Evolutionary conservation across 1,140 invertebrate species (phyloP).

Genomic region (Euschistus heros): DNA sequence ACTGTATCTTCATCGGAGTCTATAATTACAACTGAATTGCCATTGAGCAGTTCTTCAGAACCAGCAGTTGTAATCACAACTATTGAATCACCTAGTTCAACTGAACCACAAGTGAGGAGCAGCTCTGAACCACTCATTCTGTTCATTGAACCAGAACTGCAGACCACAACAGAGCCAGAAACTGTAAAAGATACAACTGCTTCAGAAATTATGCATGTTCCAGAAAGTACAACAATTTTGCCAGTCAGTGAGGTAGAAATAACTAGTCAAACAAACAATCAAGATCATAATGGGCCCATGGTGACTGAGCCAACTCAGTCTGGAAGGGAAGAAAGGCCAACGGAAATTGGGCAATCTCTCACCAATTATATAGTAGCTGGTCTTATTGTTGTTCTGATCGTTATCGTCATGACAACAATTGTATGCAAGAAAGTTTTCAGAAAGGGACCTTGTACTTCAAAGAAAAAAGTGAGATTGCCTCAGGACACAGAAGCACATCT

Average conservation of each 20-base stretch:
- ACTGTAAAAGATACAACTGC: background rate
- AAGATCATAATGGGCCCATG: background rate
- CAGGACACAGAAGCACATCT: conserved; percentile 25
- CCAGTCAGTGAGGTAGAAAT: background rate
- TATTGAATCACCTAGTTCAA: too few species aligned
- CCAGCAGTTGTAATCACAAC: too few species aligned
- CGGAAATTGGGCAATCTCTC: background rate
- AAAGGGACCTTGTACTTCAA: background rate
- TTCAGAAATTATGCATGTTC: background rate
- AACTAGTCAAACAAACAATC: background rate
- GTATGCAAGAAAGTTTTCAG: background rate
- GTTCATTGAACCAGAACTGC: background rate
- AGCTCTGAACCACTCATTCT: too few species aligned
- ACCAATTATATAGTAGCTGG: conserved; percentile 20
- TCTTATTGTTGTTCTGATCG: conserved; percentile 18
- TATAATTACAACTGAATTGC: too few species aligned
- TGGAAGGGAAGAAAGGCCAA: background rate
- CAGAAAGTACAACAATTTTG: background rate
- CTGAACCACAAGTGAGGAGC: too few species aligned
- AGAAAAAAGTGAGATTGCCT: conserved; percentile 19
- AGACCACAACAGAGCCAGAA: background rate
- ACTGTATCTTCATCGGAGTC: too few species aligned
- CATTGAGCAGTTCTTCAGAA: too few species aligned
- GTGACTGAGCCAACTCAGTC: background rate
- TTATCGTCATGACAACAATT: conserved; percentile 5